Evolutionary conservation across 2,888 invertebrate genomes (phyloP).

Genomic region (Sphaeridia pumilis): DNA sequence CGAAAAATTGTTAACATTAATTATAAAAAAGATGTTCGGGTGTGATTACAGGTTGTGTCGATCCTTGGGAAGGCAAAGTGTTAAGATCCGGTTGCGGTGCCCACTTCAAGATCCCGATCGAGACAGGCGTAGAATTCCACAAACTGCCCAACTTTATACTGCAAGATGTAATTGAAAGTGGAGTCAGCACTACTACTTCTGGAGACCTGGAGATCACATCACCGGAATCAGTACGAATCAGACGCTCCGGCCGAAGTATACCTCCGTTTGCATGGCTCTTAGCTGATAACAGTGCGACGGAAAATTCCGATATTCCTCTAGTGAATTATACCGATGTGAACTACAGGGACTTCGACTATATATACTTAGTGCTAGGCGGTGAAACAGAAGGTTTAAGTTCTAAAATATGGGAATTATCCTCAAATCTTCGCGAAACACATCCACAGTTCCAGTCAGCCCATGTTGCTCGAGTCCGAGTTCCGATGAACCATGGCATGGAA

Average conservation of each 20-base stretch:
- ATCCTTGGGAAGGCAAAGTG: slow-evolving; percentile 82
- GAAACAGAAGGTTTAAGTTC: slow-evolving; percentile 78
- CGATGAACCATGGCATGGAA: slow-evolving; percentile 61
- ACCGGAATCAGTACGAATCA: slow-evolving; percentile 12
- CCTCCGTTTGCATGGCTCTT: slow-evolving; percentile 21
- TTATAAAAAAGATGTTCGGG: too few species aligned
- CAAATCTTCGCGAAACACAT: slow-evolving; percentile 5
- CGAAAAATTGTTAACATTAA: neutral
- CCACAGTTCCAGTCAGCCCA: slow-evolving; percentile 40
- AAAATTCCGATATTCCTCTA: slow-evolving; percentile 43
- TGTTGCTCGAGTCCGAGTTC: slow-evolving; percentile 62
- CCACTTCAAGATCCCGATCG: slow-evolving; percentile 65
- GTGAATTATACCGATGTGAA: slow-evolving; percentile 53
- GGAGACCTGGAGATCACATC: neutral
- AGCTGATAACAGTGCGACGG: slow-evolving; percentile 17
- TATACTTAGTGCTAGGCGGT: slow-evolving; percentile 68
- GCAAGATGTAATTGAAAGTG: slow-evolving; percentile 50
- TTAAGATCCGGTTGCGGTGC: slow-evolving; percentile 71
- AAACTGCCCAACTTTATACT: slow-evolving; percentile 38
- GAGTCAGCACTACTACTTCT: slow-evolving; percentile 19
- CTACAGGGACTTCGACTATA: slow-evolving; percentile 46
- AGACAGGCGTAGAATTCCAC: slow-evolving; percentile 33
- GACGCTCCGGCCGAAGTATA: neutral
- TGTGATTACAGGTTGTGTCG: slow-evolving; percentile 61
- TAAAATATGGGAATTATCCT: slow-evolving; percentile 49